Base-by-base conservation (phyloP, 2,113 vertebrate species). In the Bagarius yarrelli region DNA sequence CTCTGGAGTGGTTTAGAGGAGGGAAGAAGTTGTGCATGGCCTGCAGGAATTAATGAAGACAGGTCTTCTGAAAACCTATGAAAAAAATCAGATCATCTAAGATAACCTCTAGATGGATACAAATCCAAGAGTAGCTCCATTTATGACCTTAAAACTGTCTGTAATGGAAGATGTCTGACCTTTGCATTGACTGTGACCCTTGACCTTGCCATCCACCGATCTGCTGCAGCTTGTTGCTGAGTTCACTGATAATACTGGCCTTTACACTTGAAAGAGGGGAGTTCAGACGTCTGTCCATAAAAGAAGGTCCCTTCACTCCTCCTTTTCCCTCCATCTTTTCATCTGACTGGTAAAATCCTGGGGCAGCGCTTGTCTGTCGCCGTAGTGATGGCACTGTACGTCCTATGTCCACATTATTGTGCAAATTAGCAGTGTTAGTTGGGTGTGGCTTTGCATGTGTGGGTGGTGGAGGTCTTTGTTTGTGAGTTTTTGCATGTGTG, bases 201-300 rank as follows among this genome's bases (percentile, higher is more conserved):
- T 85, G 93, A 83, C 67, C 83, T 86, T 87, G 92, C 91, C 87
- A 94, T 85, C 88, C 93, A 50, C 93, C 94, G 89, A 98, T 95
- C 86, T 98, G 95, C 85, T 98, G 96, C 53, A 98, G 91, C 87
- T 97, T 98, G 91, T 94, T 95, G 90, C 95, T 97, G 23, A 98
- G 92, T 85, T 98, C 96, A 50, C 91, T 96, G 91, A 98, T 96
- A 88, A 98, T 96, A 91, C 93, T 98, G 85, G 95, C 94, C 88
- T 97, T 98, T 21, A 96, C 92, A 1, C 94, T 93, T 11, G 95
- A 94, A 81, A 95, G 89, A 71, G 95, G 90, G 50, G 92, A 93
- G 83, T 93, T 87, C 83, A 92, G 81, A 69, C 90, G 92, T 5
- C 89, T 87, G 14, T 93, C 93, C 75, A 92, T 84, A 72, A 90